A percentile compares a stretch with the other conserved stretches of the same genome.
Conservation (phyloP, 2,113 vertebrate species). For the Labeo catla region DNA sequence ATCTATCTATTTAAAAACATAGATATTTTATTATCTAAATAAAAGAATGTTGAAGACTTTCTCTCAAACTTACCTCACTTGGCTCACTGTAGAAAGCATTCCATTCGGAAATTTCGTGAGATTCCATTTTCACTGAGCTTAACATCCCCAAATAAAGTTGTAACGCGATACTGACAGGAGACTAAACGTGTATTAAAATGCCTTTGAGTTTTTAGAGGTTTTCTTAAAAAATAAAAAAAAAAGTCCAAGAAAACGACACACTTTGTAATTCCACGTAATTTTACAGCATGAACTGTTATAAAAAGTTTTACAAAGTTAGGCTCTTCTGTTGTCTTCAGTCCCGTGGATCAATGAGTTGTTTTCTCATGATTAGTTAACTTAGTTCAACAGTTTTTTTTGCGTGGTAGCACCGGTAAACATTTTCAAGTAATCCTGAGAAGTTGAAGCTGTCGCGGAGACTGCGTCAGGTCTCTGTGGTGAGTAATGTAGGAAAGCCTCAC, state of each 20-base stretch:
- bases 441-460: constrained; percentile 31
- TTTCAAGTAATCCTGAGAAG: constrained; percentile 38
- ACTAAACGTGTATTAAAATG: constrained; percentile 10
- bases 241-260: not conserved
- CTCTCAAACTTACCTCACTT: constrained; percentile 73
- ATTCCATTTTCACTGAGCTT: constrained; percentile 87
- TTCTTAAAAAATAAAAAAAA: not conserved
- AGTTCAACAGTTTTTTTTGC: not conserved
- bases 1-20: not conserved
- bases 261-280: constrained; percentile 26
- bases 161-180: not conserved
- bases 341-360: constrained; percentile 15
- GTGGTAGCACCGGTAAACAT: constrained; percentile 1
- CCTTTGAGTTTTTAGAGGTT: not conserved
- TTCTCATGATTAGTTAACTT: constrained; percentile 24
- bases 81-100: constrained; percentile 82
- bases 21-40: not conserved
- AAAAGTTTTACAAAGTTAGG: not conserved
- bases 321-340: constrained; percentile 24
- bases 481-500: constrained; percentile 55
- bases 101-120: constrained; percentile 83
- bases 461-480: constrained; percentile 55
- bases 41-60: not conserved
- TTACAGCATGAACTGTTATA: not conserved
- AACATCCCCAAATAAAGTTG: constrained; percentile 78